These are phyloP conservation scores for Ganaspis brasiliensis DNA, from an alignment of 2,888 invertebrate species.

Conservation along the genomic window DNA sequence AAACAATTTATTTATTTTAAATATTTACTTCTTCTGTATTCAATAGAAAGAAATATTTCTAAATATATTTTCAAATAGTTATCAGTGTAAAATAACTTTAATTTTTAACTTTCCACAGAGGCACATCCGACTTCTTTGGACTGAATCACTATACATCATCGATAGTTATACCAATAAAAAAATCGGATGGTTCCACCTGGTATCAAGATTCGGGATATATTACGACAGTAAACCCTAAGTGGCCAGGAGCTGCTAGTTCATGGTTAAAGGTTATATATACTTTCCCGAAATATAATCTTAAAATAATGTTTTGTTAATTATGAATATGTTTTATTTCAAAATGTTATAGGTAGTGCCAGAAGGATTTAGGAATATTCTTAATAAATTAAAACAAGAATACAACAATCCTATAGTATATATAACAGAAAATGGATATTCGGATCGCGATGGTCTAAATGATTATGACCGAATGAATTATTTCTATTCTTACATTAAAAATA, in stretches of 20 bases:
- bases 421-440: conserved; percentile 79
- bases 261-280: conserved; percentile 83
- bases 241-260: conserved; percentile 84
- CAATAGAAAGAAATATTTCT: too few relatives aligned
- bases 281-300: too few relatives aligned
- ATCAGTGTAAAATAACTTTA: neutral
- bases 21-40: too few relatives aligned
- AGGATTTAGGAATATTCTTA: conserved; percentile 78
- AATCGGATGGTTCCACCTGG: conserved; percentile 46
- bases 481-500: conserved; percentile 80
- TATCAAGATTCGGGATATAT: conserved; percentile 80
- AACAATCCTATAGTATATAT: conserved; percentile 75
- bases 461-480: conserved; percentile 67
- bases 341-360: conserved; percentile 76
- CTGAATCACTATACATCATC: conserved; percentile 88
- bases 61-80: too few relatives aligned
- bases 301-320: too few relatives aligned
- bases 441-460: conserved; percentile 68
- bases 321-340: too few relatives aligned
- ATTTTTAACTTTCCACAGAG: conserved; percentile 66
- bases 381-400: conserved; percentile 78
- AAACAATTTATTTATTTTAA: too few relatives aligned
- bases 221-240: conserved; percentile 82
- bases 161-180: conserved; percentile 72
- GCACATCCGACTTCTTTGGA: conserved; percentile 88